These are phyloP conservation scores for Emydura subglobosa DNA, from an alignment of 2,113 vertebrate genomes.

Conservation along the genomic window DNA sequence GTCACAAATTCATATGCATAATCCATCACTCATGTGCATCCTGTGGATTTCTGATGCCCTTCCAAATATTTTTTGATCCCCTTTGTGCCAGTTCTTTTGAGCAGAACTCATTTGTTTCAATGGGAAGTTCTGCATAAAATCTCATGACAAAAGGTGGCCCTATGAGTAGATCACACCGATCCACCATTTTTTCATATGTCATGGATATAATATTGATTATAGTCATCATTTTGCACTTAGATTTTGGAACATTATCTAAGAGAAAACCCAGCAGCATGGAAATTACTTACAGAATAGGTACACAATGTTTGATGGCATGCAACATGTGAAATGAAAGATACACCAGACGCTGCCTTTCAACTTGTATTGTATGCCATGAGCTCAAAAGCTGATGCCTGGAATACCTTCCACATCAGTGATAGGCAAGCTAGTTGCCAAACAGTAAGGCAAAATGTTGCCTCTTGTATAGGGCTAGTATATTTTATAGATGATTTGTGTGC, in stretches of 20 bases:
- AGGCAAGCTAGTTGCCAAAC: neutral
- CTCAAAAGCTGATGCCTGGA: conserved; percentile 21
- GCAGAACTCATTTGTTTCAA: neutral
- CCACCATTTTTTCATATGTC: conserved; percentile 8
- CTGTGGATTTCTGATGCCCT: neutral
- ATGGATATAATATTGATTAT: conserved; percentile 44
- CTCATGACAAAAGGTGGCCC: conserved; percentile 8
- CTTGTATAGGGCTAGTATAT: neutral
- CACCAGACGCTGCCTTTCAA: conserved; percentile 30
- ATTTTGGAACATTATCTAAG: conserved; percentile 54
- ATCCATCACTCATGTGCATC: rapidly evolving
- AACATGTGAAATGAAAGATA: conserved; percentile 56
- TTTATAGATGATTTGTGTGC: conserved; percentile 37
- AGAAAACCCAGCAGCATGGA: conserved; percentile 40
- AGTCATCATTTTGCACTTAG: conserved; percentile 10
- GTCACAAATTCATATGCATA: conserved; percentile 9
- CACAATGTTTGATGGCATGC: conserved; percentile 16
- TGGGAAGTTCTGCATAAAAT: conserved; percentile 49
- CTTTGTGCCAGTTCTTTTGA: neutral
- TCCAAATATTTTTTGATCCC: neutral
- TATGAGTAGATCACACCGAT: neutral
- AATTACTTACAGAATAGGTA: conserved; percentile 34
- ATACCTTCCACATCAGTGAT: neutral
- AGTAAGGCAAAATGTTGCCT: neutral
- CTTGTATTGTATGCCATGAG: conserved; percentile 26